Conservation (phyloP, 2,797 vertebrate genomes). For the Rhinatrema bivittatum region DNA sequence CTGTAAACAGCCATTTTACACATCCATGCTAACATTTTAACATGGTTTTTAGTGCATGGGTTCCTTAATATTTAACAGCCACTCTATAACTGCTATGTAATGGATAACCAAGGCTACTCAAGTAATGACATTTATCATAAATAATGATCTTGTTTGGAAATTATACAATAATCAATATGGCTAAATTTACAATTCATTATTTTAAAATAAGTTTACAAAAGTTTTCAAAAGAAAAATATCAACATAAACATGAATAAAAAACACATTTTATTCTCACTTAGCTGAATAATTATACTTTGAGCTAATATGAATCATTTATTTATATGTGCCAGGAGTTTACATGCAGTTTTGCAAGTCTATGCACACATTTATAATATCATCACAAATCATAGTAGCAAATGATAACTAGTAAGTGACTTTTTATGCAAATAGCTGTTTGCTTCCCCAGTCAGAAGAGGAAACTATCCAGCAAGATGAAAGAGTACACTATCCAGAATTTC, state of each 20-base stretch:
- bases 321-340: conserved; percentile 75
- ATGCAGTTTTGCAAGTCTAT: conserved; percentile 71
- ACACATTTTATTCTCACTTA: conserved; percentile 88
- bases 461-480: too few species aligned
- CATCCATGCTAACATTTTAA: too few species aligned
- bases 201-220: too few species aligned
- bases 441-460: conserved; percentile 33
- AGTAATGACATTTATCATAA: too few species aligned
- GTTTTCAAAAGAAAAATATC: conserved; percentile 46
- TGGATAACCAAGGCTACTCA: too few species aligned
- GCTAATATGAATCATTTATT: conserved; percentile 88
- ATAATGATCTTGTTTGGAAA: too few species aligned
- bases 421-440: conserved; percentile 70
- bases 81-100: too few species aligned
- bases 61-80: too few species aligned
- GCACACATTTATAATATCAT: conserved; percentile 84
- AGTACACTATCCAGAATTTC: conserved; percentile 29
- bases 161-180: too few species aligned
- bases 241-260: conserved; percentile 85
- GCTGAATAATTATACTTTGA: conserved; percentile 85
- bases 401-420: conserved; percentile 70
- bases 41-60: too few species aligned
- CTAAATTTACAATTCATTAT: too few species aligned
- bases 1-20: too few species aligned
- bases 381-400: conserved; percentile 71